Conservation (phyloP, 2,113 vertebrate genomes). For the Pollachius pollachius region DNA sequence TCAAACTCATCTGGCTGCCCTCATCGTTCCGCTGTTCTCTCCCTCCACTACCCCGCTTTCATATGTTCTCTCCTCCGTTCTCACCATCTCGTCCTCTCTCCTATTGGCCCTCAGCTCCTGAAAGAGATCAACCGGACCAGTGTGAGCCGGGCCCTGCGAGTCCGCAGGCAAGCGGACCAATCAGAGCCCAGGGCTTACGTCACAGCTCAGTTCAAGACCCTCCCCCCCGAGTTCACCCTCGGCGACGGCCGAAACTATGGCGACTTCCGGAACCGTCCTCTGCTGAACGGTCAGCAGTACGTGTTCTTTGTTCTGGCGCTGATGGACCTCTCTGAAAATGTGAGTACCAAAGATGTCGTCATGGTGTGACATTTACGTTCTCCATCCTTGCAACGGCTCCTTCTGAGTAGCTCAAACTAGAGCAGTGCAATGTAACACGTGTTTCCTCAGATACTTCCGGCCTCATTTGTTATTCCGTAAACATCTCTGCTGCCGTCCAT, state of each 20-base stretch:
- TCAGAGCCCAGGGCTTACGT: constrained; percentile 90
- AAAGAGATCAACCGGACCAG: constrained; percentile 92
- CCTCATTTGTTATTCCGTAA: no score
- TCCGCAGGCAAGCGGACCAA: constrained; percentile 81
- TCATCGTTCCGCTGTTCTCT: background rate
- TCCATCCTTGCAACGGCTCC: background rate
- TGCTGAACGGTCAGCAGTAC: constrained; percentile 94
- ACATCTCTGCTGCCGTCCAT: no score
- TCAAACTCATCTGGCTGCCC: no score
- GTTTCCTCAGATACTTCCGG: no score
- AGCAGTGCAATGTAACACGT: no score
- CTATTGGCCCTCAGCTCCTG: constrained; percentile 77
- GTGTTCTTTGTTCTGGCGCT: constrained; percentile 95
- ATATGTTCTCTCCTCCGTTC: background rate
- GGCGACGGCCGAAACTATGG: constrained; percentile 92
- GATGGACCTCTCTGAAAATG: constrained; percentile 93
- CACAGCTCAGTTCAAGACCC: constrained; percentile 90
- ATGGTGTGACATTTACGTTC: background rate
- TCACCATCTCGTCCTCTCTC: background rate
- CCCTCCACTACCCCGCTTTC: background rate
- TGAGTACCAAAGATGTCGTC: constrained; percentile 68
- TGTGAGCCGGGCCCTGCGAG: constrained; percentile 82
- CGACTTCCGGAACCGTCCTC: constrained; percentile 90
- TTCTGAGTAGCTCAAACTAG: no score
- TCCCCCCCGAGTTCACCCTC: constrained; percentile 92